A percentile compares a stretch with the other conserved stretches of the same genome.
These are phyloP conservation scores for Rhyacophila brunnea DNA, from an alignment of 1,140 invertebrate species.

Conservation along the genomic window DNA sequence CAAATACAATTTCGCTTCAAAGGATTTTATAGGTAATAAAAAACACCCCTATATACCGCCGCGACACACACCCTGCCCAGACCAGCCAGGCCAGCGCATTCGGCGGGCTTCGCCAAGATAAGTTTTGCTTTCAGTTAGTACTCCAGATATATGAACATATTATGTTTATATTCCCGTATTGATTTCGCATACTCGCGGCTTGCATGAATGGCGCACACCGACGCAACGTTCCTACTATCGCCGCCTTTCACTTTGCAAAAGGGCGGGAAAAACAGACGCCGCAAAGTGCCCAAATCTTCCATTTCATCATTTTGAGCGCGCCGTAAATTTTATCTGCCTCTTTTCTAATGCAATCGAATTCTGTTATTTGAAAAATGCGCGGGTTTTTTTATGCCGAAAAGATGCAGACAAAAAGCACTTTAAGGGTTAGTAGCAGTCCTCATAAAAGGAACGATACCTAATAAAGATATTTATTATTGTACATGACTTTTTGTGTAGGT, in stretches of 20 bases:
- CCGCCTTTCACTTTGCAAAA: constrained; percentile 13
- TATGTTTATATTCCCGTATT: constrained; percentile 17
- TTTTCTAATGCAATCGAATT: constrained; percentile 4
- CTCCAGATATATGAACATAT: too few species aligned
- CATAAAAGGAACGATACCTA: too few species aligned
- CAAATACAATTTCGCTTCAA: constrained; percentile 37
- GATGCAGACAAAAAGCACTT: too few species aligned
- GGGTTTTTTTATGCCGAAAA: not conserved
- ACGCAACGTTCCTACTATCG: constrained; percentile 14
- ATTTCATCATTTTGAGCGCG: constrained; percentile 24
- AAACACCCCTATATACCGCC: constrained; percentile 18
- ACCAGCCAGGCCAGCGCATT: constrained; percentile 8
- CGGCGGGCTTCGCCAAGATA: constrained; percentile 15
- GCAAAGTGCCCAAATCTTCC: constrained; percentile 1
- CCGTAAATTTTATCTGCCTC: constrained; percentile 24
- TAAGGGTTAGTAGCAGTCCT: too few species aligned
- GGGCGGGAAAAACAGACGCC: not conserved
- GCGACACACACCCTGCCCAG: constrained; percentile 18
- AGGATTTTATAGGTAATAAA: constrained; percentile 37
- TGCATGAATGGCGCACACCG: constrained; percentile 12
- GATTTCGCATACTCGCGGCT: constrained; percentile 35
- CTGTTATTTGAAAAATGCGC: not conserved
- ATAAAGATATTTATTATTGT: too few species aligned
- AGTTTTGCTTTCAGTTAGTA: constrained; percentile 14
- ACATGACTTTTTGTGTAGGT: too few species aligned